Base-by-base conservation (phyloP, 2,113 vertebrate genomes). In the Triplophysa dalaica region DNA sequence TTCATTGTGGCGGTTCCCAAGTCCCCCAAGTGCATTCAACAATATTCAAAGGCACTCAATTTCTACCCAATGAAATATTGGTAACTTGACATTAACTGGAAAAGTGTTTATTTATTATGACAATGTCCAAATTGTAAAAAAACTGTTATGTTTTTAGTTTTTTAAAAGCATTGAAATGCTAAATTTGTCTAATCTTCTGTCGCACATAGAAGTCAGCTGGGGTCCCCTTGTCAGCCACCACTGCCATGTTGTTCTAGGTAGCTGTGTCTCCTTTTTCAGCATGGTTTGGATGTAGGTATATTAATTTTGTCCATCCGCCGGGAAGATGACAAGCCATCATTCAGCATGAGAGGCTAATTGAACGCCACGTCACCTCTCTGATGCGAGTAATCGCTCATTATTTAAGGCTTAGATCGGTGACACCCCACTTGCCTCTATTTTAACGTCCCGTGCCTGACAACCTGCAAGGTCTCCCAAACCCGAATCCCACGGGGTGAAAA, bases 351-450 rank as follows among this genome's bases (percentile, higher is more conserved):
- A 94, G 94, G 94, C 96, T 97, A 96, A 98, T 96, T 97, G 95
- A 96, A 95, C 93, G 92, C 90, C 90, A 90, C 89, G 91, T 93
- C 92, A 89, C 93, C 94, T 93, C 94, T 93, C 93, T 93, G 95
- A 96, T 93, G 93, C 94, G 91, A 93, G 94, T 95, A 95, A 95
- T 95, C 94, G 92, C 91, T 95, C 96, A 95, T 92, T 89, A 95
- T 94, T 95, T 94, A 89, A 83, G 79, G 87, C 85, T 78, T 21
- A 19, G 79, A 85, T 82, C 48, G 16, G 38, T 85, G 88, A 89
- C 89, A 89, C 87, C 68, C 43, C 22, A 75, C 64, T 75, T 58
- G 70, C 83, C 86, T 83, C 83, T 85, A 82, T 87, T 88, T 89
- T 86, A 89, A 90, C 89, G 88, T 87, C 70, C 84, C 10, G 76